These are phyloP conservation scores for Drosophila picticornis DNA, from an alignment of 2,888 invertebrate genomes.

Conservation along the genomic window DNA sequence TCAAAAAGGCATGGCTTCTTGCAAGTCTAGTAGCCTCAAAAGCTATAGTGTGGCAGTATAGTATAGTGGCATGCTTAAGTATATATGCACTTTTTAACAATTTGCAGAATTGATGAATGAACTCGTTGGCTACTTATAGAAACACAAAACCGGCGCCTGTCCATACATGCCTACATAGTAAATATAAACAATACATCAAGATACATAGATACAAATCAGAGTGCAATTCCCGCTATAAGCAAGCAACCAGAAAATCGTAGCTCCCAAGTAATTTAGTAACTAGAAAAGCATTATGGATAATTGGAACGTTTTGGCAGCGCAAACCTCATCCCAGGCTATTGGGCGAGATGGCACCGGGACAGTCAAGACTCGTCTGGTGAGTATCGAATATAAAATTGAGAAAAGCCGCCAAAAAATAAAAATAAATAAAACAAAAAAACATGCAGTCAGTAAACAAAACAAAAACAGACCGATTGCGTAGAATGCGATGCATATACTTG, in stretches of 20 bases:
- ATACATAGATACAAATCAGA: constrained; percentile 26
- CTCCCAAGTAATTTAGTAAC: constrained; percentile 30
- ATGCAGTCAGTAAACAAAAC: constrained; percentile 65
- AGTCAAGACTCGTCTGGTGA: constrained; percentile 83
- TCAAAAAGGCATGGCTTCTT: background rate
- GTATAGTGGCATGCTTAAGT: no score
- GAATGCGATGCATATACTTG: constrained; percentile 18
- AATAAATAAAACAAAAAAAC: background rate
- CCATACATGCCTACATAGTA: constrained; percentile 13
- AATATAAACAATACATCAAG: constrained; percentile 28
- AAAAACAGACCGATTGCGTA: constrained; percentile 58
- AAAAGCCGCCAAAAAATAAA: constrained; percentile 4
- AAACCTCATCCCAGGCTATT: constrained; percentile 88
- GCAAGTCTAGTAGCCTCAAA: no score
- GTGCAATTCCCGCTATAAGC: constrained; percentile 30
- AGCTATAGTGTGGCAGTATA: background rate
- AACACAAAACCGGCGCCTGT: constrained; percentile 41
- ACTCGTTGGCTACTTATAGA: constrained; percentile 61
- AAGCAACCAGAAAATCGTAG: constrained; percentile 24
- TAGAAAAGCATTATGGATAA: constrained; percentile 87
- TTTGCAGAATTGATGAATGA: constrained; percentile 48
- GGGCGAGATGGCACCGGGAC: constrained; percentile 87
- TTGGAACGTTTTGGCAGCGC: constrained; percentile 90
- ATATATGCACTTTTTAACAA: constrained; percentile 4
- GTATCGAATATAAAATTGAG: constrained; percentile 42